Evolutionary conservation across 2,888 invertebrate genomes (phyloP), one percentile per base, ranked within the genome.

Genomic region (Pyrrhosoma nymphula): DNA sequence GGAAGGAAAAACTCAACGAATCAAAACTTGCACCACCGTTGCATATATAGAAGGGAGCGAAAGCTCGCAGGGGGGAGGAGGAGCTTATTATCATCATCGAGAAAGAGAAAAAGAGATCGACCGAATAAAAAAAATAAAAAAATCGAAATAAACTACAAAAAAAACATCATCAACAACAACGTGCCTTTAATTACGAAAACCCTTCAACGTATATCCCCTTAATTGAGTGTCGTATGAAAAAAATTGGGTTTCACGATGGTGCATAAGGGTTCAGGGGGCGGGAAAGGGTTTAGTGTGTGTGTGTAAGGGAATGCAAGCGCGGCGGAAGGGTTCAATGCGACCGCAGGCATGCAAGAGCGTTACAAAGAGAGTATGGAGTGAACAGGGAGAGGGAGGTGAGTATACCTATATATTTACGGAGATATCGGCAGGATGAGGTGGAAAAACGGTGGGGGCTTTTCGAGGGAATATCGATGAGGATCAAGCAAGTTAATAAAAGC

Each of bases 121-220:
- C 8, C 63, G 91, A 91, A 63, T 10, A 26, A 26, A 26, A 26
- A n/a, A 35, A 82, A 82, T 4, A 82, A 82, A 82, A 82, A 35
- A 20, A 60, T 16, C 20, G 47, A 60, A 4, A 14, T 60, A 60
- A 60, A 60, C 6, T 60, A 69, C n/a, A 26, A 69, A 23, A 69
- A 69, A 69, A 69, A 35, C 82, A 82, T 30, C 82, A 14, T 14
- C 82, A 35, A 35, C 82, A 30, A 82, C 35, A 56, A 56, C 56
- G 89, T 39, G 89, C 63, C 91, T 91, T 91, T 91, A 91, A 91
- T 91, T 63, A 69, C 39, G 91, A 91, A 60, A 39, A 16, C 91
- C 60, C 91, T 91, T 91, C 60, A 91, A 12, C 89, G 56, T 56
- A 89, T 89, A 56, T 56, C 55, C 91, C 39, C 91, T 91, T 91